phyloP scores from a whole-genome alignment of 2,113 vertebrate genomes.

The Phrynocephalus versicolor region DNA sequence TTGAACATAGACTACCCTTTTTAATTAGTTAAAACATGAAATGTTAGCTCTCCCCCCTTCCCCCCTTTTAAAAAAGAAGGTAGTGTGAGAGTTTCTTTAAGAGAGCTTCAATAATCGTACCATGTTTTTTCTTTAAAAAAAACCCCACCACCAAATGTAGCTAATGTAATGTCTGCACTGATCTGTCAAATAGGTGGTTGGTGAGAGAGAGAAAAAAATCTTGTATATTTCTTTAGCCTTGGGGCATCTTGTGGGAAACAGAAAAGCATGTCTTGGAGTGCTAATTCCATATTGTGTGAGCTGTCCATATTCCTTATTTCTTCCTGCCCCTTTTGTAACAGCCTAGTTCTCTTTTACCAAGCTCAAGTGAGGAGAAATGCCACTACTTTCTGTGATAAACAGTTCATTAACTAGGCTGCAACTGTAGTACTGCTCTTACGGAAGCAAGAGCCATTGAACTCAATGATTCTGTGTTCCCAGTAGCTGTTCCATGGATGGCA shows the following conservation, averaged over 20 bases:
- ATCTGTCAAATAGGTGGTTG: constrained; percentile 8
- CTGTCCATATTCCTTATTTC: background rate
- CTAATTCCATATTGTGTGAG: background rate
- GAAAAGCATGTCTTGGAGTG: constrained; percentile 7
- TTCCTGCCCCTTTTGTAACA: background rate
- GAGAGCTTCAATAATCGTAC: background rate
- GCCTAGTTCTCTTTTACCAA: background rate
- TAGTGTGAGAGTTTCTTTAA: background rate
- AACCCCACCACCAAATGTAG: constrained; percentile 1
- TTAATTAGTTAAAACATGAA: background rate
- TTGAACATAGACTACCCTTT: background rate
- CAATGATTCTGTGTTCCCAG: background rate
- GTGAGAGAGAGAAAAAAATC: background rate
- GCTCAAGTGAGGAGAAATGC: too few species aligned
- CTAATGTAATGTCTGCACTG: constrained; percentile 4
- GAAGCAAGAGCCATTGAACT: background rate
- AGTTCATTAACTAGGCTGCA: background rate
- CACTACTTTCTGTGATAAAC: background rate
- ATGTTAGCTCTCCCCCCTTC: background rate
- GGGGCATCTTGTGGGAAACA: background rate
- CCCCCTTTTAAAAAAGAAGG: background rate
- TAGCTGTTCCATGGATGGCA: background rate
- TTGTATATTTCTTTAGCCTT: constrained; percentile 17
- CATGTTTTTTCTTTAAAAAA: constrained; percentile 10
- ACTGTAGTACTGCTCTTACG: background rate